Base-by-base conservation (phyloP, 1,140 invertebrate species). In the Halesus radiatus region DNA sequence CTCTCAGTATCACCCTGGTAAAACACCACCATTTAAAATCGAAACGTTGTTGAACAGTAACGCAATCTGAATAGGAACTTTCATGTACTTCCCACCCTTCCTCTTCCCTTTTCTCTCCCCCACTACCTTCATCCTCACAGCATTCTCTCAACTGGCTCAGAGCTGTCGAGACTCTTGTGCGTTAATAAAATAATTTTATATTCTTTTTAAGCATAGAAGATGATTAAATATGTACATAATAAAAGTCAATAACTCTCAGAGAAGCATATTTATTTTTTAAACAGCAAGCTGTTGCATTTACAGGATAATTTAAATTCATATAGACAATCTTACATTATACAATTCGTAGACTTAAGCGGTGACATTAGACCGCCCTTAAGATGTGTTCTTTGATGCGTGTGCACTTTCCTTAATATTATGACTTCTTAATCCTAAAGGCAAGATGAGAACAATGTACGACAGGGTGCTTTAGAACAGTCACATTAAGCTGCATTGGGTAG, bases 251-350 rank as follows among this genome's bases (percentile, higher is more conserved):
- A 66, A 66, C 3, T 72, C 68, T 72, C 68, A 72, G 68, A 72
- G 68, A 72, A 72, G 68, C 68, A 72, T 79, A 45, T 79, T 79
- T 79, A 79, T 79, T 79, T 79, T 79, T 79, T 70, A 79, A 79
- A 79, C 77, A 79, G 77, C 77, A 79, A 66, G 52, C 72, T 79
- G 66, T 79, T 72, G 77, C 77, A 79, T 79, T 79, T 79, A 79
- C 77, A 79, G 50, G 50, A 68, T 68, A 53, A 66, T 79, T 78
- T 72, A 32, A 68, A 58, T 72, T 77, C 52, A 58, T 23, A 60
- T 73, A 79, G 68, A 79, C 77, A 73, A 58, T 70, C 66, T 70
- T 79, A 79, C 50, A 78, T 60, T 66, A 64, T 58, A 62, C 45
- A 72, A 58, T 58, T 58, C 56, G 23, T 18, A 50, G 58, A 76